These are phyloP conservation scores for Carassius gibelio DNA, from an alignment of 2,113 vertebrate genomes.

Conservation along the genomic window DNA sequence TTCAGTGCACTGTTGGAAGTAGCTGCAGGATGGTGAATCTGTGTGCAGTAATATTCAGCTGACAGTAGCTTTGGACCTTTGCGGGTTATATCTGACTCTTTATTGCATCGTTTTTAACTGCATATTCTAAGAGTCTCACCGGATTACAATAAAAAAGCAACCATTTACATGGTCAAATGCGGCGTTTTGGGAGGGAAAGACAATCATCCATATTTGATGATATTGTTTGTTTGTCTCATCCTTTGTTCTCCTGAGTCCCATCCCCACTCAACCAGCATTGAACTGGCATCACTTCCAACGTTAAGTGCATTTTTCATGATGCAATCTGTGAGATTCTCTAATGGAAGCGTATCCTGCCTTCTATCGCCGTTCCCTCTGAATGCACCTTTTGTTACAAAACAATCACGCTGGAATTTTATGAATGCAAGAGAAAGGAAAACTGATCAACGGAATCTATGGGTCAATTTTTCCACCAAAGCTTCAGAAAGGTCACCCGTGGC, in stretches of 20 bases:
- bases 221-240: constrained; percentile 68
- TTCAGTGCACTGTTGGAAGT: not conserved
- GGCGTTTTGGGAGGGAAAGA: constrained; percentile 68
- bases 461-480: constrained; percentile 52
- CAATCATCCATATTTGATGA: constrained; percentile 78
- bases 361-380: not conserved
- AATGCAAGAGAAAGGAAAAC: constrained; percentile 24
- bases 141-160: constrained; percentile 66
- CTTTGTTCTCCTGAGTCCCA: constrained; percentile 59
- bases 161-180: constrained; percentile 75
- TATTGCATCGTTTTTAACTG: constrained; percentile 40
- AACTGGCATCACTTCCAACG: constrained; percentile 54
- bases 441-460: constrained; percentile 30
- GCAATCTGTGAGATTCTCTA: constrained; percentile 52
- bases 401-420: constrained; percentile 21
- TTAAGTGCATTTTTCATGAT: constrained; percentile 53
- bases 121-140: constrained; percentile 60
- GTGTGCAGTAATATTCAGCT: not conserved
- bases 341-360: constrained; percentile 14
- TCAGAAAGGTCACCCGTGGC: constrained; percentile 55
- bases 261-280: constrained; percentile 29
- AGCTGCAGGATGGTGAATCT: not conserved
- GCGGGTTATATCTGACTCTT: constrained; percentile 27
- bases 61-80: not conserved
- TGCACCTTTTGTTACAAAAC: not conserved